phyloP scores from a whole-genome alignment of 2,797 vertebrate species.

The Pampus argenteus region DNA sequence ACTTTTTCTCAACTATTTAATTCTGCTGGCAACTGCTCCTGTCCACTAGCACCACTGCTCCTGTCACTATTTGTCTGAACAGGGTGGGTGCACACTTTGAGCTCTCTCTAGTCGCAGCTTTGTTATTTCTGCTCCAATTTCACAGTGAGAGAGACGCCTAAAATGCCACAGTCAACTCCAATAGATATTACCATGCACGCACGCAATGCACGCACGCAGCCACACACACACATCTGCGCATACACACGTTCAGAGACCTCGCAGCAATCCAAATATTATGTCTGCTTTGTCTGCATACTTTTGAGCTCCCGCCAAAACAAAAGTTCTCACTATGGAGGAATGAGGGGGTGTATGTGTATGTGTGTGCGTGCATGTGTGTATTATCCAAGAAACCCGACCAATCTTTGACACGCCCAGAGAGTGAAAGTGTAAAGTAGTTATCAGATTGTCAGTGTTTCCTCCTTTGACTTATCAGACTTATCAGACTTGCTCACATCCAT shows the following conservation, averaged over 20 bases:
- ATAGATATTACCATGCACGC: constrained; percentile 53
- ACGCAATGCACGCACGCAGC: constrained; percentile 7
- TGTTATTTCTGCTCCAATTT: constrained; percentile 77
- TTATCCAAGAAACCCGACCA: constrained; percentile 57
- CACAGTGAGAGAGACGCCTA: constrained; percentile 66
- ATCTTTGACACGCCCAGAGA: constrained; percentile 52
- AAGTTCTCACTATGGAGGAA: constrained; percentile 82
- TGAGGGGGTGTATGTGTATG: constrained; percentile 59
- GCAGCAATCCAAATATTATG: constrained; percentile 90
- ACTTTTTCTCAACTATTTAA: constrained; percentile 42
- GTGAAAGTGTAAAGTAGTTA: constrained; percentile 59
- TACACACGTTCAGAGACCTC: constrained; percentile 66
- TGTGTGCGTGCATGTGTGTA: constrained; percentile 33
- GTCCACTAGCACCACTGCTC: constrained; percentile 52
- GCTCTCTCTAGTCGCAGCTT: constrained; percentile 63
- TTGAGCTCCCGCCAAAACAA: constrained; percentile 86
- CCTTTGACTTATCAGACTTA: constrained; percentile 35
- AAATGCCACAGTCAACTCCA: constrained; percentile 71
- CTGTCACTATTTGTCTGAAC: constrained; percentile 64
- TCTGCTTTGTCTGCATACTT: constrained; percentile 88
- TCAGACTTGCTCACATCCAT: constrained; percentile 23
- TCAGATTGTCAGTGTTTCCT: constrained; percentile 50
- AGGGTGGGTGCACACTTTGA: constrained; percentile 57
- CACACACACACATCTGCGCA: constrained; percentile 40
- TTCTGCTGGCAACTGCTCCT: constrained; percentile 52